These are phyloP conservation scores for Theretra japonica DNA, from an alignment of 2,888 invertebrate genomes.

Conservation along the genomic window DNA sequence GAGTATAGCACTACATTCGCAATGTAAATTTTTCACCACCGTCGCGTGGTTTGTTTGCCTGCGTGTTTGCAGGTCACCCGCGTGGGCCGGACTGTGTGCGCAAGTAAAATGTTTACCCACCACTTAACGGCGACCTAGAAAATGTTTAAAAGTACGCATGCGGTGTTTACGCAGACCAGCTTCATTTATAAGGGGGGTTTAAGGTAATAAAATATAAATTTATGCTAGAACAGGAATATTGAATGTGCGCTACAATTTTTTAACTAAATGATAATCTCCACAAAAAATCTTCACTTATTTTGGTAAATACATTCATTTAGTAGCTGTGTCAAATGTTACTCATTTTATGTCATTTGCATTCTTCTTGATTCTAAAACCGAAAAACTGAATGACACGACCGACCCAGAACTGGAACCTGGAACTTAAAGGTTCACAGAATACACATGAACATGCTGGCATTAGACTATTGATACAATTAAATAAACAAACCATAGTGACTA, in stretches of 20 bases:
- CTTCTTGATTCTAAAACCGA: too few species aligned
- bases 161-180: neutral
- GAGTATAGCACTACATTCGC: neutral
- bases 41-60: neutral
- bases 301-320: too few species aligned
- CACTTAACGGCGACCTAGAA: slow-evolving; percentile 24
- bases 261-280: neutral
- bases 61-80: slow-evolving; percentile 19
- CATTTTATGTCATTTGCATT: too few species aligned
- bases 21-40: neutral
- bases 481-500: too few species aligned
- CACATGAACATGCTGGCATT: too few species aligned
- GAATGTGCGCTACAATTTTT: neutral
- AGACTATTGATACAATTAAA: too few species aligned
- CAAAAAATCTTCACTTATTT: too few species aligned
- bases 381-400: too few species aligned
- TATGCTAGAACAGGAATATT: too few species aligned
- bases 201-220: neutral
- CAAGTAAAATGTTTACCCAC: slow-evolving; percentile 21
- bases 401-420: too few species aligned
- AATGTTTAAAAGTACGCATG: slow-evolving; percentile 6
- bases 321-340: too few species aligned
- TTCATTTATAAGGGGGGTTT: neutral
- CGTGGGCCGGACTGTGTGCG: slow-evolving; percentile 9
- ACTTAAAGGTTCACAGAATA: too few species aligned